Evolutionary conservation across 2,113 vertebrate species (phyloP).

Genomic region (Tragulus kanchil): DNA sequence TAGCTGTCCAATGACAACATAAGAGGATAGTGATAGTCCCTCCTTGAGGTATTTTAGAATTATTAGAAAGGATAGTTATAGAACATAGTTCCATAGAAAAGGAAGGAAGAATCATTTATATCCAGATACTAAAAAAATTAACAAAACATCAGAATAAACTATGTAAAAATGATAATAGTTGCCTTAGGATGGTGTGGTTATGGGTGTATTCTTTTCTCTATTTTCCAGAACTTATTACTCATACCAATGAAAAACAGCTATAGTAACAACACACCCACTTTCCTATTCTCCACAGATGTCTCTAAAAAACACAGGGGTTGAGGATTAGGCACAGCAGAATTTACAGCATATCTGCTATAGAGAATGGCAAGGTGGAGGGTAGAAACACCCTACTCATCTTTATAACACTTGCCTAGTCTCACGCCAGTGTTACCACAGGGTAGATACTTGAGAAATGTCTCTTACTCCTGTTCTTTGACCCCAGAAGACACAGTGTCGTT

Average conservation of each 20-base stretch:
- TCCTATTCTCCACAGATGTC: neutral
- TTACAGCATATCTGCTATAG: neutral
- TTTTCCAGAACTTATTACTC: neutral
- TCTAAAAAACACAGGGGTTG: neutral
- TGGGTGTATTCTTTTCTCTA: neutral
- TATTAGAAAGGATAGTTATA: neutral
- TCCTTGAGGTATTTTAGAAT: neutral
- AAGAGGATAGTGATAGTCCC: neutral
- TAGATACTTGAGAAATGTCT: neutral
- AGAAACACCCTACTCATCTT: neutral
- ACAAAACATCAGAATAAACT: conserved; percentile 38
- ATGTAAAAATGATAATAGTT: conserved; percentile 35
- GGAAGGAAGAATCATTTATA: neutral
- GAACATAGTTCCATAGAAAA: neutral
- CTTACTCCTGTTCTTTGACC: too few relatives aligned
- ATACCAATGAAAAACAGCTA: neutral
- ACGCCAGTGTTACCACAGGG: neutral
- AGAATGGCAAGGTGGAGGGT: neutral
- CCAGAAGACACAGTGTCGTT: too few relatives aligned
- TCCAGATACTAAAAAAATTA: neutral
- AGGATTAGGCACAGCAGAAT: neutral
- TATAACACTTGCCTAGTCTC: neutral
- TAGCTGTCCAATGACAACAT: neutral
- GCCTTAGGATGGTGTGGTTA: neutral
- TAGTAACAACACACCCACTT: neutral